phyloP scores from a whole-genome alignment of 2,113 vertebrate species.

The Prietella phreatophila region DNA sequence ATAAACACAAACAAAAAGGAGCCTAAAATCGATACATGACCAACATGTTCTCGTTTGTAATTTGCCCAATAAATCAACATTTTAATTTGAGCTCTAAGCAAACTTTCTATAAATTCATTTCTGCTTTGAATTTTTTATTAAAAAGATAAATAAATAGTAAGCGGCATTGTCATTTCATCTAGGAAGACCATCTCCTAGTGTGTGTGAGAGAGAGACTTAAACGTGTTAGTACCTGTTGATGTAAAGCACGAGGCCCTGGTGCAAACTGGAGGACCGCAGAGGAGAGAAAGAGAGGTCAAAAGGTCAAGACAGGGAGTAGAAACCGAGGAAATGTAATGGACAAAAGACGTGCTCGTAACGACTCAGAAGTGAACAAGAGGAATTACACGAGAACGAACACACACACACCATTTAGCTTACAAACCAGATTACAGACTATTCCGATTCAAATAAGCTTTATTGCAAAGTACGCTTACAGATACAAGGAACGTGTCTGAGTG shows the following conservation, averaged over 20 bases:
- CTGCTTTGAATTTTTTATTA: neutral
- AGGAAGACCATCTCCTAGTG: neutral
- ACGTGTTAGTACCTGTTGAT: slow-evolving; percentile 87
- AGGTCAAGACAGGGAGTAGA: slow-evolving; percentile 57
- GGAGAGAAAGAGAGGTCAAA: slow-evolving; percentile 68
- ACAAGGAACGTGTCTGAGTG: too few species aligned
- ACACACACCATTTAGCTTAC: too few species aligned
- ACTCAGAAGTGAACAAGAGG: neutral
- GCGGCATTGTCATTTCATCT: neutral
- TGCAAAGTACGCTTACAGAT: too few species aligned
- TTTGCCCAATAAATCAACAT: neutral
- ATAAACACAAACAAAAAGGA: neutral
- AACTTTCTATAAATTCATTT: neutral
- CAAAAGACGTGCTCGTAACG: neutral
- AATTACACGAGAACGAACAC: too few species aligned
- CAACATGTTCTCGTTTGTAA: neutral
- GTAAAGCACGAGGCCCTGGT: slow-evolving; percentile 88
- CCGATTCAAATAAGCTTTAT: too few species aligned
- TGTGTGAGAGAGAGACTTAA: neutral
- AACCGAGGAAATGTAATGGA: slow-evolving; percentile 25
- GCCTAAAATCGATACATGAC: neutral
- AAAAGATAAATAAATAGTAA: neutral
- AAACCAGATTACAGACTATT: neutral
- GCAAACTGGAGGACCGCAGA: slow-evolving; percentile 82
- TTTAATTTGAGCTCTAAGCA: neutral